A percentile compares a stretch with the other conserved stretches of the same genome.
These are phyloP conservation scores for Zeus faber DNA, from an alignment of 2,113 vertebrate species.

Conservation along the genomic window DNA sequence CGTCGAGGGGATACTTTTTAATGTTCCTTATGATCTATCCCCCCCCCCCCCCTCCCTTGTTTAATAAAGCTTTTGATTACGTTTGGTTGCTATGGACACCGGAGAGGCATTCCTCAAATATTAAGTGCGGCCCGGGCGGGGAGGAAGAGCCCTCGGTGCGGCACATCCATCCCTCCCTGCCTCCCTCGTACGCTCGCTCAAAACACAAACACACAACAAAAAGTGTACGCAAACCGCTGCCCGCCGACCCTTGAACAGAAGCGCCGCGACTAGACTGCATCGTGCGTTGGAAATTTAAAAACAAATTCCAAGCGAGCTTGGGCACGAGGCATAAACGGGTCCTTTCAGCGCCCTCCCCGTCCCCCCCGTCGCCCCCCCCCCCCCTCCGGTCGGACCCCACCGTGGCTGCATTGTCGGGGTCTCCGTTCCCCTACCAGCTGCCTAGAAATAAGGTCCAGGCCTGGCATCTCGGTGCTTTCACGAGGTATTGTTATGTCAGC, in stretches of 20 bases:
- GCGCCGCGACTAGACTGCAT: too few species aligned
- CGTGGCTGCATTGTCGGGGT: slow-evolving; percentile 74
- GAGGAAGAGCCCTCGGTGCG: slow-evolving; percentile 38
- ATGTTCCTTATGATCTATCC: slow-evolving; percentile 80
- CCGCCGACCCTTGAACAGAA: not conserved
- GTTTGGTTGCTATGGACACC: slow-evolving; percentile 74
- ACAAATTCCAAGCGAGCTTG: slow-evolving; percentile 75
- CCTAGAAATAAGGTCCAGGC: slow-evolving; percentile 98
- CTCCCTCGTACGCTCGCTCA: not conserved
- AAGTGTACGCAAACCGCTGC: not conserved
- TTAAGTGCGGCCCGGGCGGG: slow-evolving; percentile 70
- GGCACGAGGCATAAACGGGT: slow-evolving; percentile 68
- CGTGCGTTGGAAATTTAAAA: slow-evolving; percentile 58
- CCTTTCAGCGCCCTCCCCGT: slow-evolving; percentile 54
- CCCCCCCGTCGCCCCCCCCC: slow-evolving; percentile 63
- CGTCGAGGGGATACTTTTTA: slow-evolving; percentile 71
- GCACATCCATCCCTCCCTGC: slow-evolving; percentile 45
- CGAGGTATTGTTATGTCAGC: slow-evolving; percentile 98
- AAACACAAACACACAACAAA: not conserved
- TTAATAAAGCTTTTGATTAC: slow-evolving; percentile 82
- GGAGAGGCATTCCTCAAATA: slow-evolving; percentile 76
- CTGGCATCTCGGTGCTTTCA: slow-evolving; percentile 86
- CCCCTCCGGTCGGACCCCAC: slow-evolving; percentile 56
- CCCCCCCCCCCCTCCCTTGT: slow-evolving; percentile 67
- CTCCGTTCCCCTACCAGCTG: slow-evolving; percentile 87